A percentile compares a stretch with the other conserved stretches of the same genome.
phyloP scores from a whole-genome alignment of 1,140 invertebrate species.

The Ips typographus region DNA sequence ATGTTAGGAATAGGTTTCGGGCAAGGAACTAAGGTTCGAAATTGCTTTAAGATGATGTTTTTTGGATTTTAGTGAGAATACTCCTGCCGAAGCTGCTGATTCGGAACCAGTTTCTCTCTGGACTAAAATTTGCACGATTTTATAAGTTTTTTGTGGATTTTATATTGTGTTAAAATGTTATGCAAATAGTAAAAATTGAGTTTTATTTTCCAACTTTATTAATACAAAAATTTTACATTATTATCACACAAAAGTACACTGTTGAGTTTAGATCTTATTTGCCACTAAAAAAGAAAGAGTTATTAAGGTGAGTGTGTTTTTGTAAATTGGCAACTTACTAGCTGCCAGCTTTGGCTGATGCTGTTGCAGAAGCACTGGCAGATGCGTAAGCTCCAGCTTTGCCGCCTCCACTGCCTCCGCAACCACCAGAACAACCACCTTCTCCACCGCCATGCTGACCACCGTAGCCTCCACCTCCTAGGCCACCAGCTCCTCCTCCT shows the following conservation, averaged over 20 bases:
- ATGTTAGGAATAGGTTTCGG: too few relatives aligned
- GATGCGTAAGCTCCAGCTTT: conserved; percentile 19
- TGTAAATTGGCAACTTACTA: conserved; percentile 21
- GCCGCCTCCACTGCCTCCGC: conserved; percentile 27
- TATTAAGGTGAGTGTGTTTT: background rate
- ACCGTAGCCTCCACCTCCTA: conserved; percentile 4
- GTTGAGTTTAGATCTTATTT: background rate
- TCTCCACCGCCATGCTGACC: conserved; percentile 3
- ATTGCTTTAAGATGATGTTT: too few relatives aligned
- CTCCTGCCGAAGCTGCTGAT: too few relatives aligned
- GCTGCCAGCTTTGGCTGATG: conserved; percentile 22
- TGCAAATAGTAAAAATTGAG: too few relatives aligned
- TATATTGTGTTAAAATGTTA: too few relatives aligned
- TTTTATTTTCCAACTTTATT: background rate
- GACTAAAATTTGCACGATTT: too few relatives aligned
- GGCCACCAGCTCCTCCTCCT: background rate
- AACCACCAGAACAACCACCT: background rate
- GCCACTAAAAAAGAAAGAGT: background rate
- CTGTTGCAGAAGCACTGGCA: conserved; percentile 22
- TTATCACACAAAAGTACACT: background rate
- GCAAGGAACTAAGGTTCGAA: too few relatives aligned
- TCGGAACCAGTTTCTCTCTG: too few relatives aligned
- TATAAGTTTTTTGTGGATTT: too few relatives aligned
- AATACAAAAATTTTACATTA: background rate
- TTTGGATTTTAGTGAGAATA: too few relatives aligned